Evolutionary conservation across 2,888 invertebrate species (phyloP).

Genomic region (Linnaemya tessellans): DNA sequence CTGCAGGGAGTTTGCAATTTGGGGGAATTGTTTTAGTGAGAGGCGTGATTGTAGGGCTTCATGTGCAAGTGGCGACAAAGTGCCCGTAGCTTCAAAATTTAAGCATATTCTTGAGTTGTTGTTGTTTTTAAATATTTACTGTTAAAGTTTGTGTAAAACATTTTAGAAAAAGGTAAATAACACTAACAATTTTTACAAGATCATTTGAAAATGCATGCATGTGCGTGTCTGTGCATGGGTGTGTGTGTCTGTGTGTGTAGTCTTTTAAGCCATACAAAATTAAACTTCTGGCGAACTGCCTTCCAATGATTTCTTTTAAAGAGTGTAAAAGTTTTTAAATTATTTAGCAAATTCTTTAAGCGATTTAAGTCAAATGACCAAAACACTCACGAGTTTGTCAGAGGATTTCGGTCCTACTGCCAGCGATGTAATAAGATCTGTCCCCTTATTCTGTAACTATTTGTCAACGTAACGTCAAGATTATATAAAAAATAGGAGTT

Average conservation of each 20-base stretch:
- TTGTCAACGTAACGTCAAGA: too few species aligned
- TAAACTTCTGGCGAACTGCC: too few species aligned
- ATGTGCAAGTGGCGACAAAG: constrained; percentile 53
- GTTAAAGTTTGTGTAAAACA: constrained; percentile 12
- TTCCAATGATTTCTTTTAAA: too few species aligned
- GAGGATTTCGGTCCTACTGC: too few species aligned
- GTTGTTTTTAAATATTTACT: background rate
- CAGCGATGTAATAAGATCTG: too few species aligned
- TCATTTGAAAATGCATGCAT: background rate
- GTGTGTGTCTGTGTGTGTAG: background rate
- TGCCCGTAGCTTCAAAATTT: constrained; percentile 49
- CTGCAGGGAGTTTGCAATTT: constrained; percentile 26
- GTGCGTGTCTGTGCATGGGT: background rate
- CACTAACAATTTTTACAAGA: constrained; percentile 23
- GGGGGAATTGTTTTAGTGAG: constrained; percentile 13
- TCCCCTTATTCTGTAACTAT: too few species aligned
- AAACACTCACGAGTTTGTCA: too few species aligned
- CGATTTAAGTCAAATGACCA: too few species aligned
- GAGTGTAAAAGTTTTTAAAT: too few species aligned
- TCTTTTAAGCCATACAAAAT: background rate
- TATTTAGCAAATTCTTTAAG: too few species aligned
- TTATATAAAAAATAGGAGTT: too few species aligned
- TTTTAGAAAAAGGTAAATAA: constrained; percentile 11
- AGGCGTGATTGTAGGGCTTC: constrained; percentile 24
- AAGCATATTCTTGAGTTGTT: constrained; percentile 24